Percentiles rank a stretch among this genome's conserved stretches.
Evolutionary conservation across 1,140 invertebrate genomes (phyloP).

Genomic region (Zaprionus ghesquierei): DNA sequence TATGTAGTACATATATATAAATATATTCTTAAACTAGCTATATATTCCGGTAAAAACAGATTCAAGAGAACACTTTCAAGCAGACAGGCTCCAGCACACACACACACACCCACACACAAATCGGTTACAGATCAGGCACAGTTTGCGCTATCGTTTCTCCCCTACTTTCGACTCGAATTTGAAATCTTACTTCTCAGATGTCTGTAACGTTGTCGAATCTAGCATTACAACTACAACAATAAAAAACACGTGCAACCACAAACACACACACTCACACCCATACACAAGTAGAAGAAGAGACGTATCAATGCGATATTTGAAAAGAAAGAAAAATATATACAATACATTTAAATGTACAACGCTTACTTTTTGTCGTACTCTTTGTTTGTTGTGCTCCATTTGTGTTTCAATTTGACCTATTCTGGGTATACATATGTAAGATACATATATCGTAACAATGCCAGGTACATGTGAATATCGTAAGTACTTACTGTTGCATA

Average conservation of each 20-base stretch:
- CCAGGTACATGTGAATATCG: not conserved
- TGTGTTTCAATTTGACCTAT: not conserved
- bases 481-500: not conserved
- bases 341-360: slow-evolving; percentile 76
- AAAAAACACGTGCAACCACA: slow-evolving; percentile 2
- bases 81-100: not conserved
- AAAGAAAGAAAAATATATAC: slow-evolving; percentile 62
- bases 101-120: slow-evolving; percentile 26
- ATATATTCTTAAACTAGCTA: slow-evolving; percentile 72
- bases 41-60: slow-evolving; percentile 73
- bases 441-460: not conserved
- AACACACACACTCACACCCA: slow-evolving; percentile 18
- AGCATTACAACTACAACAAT: slow-evolving; percentile 13
- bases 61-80: not conserved
- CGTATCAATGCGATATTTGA: slow-evolving; percentile 38
- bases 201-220: slow-evolving; percentile 70
- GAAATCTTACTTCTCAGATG: slow-evolving; percentile 71
- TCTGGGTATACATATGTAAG: not conserved
- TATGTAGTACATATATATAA: slow-evolving; percentile 59
- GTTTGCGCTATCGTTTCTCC: not conserved
- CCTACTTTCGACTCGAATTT: slow-evolving; percentile 36
- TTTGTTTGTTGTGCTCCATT: slow-evolving; percentile 40
- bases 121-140: slow-evolving; percentile 9
- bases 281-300: slow-evolving; percentile 24
- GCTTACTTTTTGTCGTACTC: slow-evolving; percentile 54